phyloP scores from a whole-genome alignment of 53 echinoderm and acorn worm species.

The Zoroaster sp. region DNA sequence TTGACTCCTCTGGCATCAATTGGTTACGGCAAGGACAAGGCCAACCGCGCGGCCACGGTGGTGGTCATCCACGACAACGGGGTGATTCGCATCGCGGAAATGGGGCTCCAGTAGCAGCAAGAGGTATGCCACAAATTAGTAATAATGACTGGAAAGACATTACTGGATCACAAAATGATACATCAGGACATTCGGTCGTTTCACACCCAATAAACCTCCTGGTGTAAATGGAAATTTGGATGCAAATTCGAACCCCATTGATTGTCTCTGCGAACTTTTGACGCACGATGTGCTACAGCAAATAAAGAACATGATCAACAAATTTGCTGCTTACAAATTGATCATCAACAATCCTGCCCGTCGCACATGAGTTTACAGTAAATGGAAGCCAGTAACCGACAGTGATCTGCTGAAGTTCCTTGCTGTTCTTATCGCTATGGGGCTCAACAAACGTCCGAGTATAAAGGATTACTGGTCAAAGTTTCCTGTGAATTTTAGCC shows the following conservation, averaged over 20 bases:
- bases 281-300: neutral
- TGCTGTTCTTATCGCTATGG: neutral
- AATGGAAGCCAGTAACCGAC: neutral
- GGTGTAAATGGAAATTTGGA: constrained; percentile 10
- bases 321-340: neutral
- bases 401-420: too few relatives aligned
- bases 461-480: constrained; percentile 30
- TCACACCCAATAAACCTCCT: neutral
- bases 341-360: neutral
- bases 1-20: too few relatives aligned
- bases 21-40: too few relatives aligned
- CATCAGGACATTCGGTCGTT: neutral
- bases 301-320: neutral
- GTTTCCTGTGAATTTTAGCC: neutral
- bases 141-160: constrained; percentile 3
- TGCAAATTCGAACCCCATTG: neutral
- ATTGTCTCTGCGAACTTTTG: neutral
- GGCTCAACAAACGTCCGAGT: constrained; percentile 12
- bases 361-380: neutral
- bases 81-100: too few relatives aligned
- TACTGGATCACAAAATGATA: neutral
- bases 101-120: too few relatives aligned
- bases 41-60: too few relatives aligned
- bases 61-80: too few relatives aligned
- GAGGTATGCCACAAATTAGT: neutral